A percentile compares a stretch with the other conserved stretches of the same genome.
Evolutionary conservation across 1,140 invertebrate species (phyloP).

Genomic region (Drosophila takahashii): DNA sequence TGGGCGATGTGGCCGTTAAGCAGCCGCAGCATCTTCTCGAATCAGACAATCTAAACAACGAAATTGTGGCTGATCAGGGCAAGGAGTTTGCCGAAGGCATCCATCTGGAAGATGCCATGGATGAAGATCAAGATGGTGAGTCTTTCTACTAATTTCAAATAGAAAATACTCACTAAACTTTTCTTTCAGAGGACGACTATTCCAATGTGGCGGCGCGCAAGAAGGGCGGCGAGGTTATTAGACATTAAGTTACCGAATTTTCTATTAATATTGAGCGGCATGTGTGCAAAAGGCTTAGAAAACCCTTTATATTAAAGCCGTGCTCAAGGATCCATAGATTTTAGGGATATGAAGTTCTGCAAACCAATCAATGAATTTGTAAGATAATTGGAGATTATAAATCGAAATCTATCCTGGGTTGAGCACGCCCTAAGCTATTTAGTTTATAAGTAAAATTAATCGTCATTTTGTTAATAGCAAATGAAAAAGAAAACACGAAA

Average conservation of each 20-base stretch:
- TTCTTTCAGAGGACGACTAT: constrained; percentile 73
- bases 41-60: constrained; percentile 79
- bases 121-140: constrained; percentile 82
- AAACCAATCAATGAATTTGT: constrained; percentile 19
- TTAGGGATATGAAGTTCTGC: not conserved
- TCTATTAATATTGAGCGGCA: constrained; percentile 22
- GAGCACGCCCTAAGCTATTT: constrained; percentile 25
- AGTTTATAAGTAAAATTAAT: constrained; percentile 27
- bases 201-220: constrained; percentile 66
- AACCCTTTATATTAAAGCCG: constrained; percentile 14
- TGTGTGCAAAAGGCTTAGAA: constrained; percentile 37
- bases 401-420: constrained; percentile 8
- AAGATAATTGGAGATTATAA: constrained; percentile 20
- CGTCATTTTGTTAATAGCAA: constrained; percentile 14
- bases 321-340: constrained; percentile 20
- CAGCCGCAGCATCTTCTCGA: constrained; percentile 72
- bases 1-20: constrained; percentile 78
- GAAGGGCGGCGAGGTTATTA: constrained; percentile 72
- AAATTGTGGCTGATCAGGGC: constrained; percentile 80
- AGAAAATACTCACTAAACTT: not conserved
- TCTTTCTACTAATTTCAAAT: not conserved
- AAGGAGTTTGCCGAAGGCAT: constrained; percentile 81
- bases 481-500: not conserved
- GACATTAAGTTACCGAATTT: constrained; percentile 58
- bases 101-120: constrained; percentile 76